Base-by-base conservation (phyloP, 35 echinoderm and acorn worm species). In the Ophioderma brevispina region DNA sequence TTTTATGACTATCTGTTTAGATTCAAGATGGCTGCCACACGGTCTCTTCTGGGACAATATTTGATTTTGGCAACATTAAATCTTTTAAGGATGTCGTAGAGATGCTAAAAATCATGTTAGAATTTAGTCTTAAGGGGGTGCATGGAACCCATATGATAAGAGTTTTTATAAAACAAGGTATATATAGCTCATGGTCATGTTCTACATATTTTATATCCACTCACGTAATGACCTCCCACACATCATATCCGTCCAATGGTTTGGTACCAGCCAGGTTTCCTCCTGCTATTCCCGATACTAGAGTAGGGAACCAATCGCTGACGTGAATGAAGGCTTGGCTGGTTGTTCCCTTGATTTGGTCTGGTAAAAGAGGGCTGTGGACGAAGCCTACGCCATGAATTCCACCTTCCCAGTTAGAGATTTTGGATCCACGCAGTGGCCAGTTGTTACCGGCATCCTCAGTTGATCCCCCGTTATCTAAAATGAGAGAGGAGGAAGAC, bases 271-370 rank as follows among this genome's bases (percentile, higher is more conserved):
- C 92, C 10, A 92, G 46, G 42, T 84, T 85, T 28, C 94, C 90
- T 80, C 90, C 90, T 75, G 90, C 94, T 2, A 96, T 38, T 5
- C 88, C 84, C 34, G 55, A 43, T n/a, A 96, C 94, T 5, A 96
- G 42, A 14, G 94, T 96, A 8, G 94, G 94, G 77, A 92, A 96
- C 94, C 94, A 96, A 64, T 96, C 94, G n/a, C n/a, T n/a, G n/a
- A n/a, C n/a, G n/a, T n/a, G n/a, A n/a, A n/a, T n/a, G n/a, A n/a
- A n/a, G n/a, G 50, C 89, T 92, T 42, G 92, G 89, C 76, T 95
- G 94, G 11, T 82, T 87, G 40, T 92, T 87, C 32, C 85, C 84
- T 28, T 64, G 55, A n/a, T n/a, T n/a, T n/a, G n/a, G n/a, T 96
- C 35, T 92, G 63, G 11, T n/a, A n/a, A n/a, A n/a, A n/a, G n/a